Conservation (phyloP, 2,797 vertebrate species). For the Mormyrops boulengeri region DNA sequence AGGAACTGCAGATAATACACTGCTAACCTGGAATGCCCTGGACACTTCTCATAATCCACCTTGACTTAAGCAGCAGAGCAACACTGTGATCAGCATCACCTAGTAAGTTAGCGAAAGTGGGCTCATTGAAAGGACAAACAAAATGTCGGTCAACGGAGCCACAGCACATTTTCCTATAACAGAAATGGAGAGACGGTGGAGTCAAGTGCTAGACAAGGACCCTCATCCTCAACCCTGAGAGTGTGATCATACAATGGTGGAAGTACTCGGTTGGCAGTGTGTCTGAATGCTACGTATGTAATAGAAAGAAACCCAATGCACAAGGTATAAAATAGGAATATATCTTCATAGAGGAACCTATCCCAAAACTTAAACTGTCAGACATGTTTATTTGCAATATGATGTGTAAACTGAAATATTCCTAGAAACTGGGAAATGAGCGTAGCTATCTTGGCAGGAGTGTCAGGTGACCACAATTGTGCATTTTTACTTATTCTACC, state of each 20-base stretch:
- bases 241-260: neutral
- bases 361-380: neutral
- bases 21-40: neutral
- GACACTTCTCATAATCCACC: neutral
- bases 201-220: neutral
- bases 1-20: neutral
- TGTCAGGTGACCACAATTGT: neutral
- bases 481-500: neutral
- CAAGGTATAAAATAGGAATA: neutral
- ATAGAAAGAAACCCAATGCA: neutral
- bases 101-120: neutral
- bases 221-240: neutral
- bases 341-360: neutral
- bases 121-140: neutral
- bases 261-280: neutral
- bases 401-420: neutral
- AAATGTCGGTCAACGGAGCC: neutral
- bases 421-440: neutral
- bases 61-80: neutral
- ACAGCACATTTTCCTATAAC: neutral
- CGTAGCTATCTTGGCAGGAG: neutral
- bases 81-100: neutral
- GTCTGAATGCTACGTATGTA: neutral
- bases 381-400: neutral
- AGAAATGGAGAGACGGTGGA: neutral